Base-by-base conservation (phyloP, 1,140 invertebrate species). In the Fopius arisanus region DNA sequence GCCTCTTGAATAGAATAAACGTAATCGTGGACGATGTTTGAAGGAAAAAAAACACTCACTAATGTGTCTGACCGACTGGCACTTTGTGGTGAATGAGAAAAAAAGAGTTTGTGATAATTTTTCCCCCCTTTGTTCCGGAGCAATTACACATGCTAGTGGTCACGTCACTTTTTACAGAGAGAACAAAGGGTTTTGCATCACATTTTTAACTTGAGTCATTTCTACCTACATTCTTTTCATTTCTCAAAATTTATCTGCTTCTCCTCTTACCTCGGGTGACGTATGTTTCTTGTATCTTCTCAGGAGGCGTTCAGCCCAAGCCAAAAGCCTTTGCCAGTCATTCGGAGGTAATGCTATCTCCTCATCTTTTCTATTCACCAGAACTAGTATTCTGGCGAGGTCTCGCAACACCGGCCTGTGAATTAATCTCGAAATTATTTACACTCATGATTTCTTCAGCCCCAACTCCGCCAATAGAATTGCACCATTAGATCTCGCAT, bases 241-340 rank as follows among this genome's bases (percentile, higher is more conserved):
- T 59, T 40, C 28, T 75, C 19, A 75, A 29, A 73, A 69, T 41
- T 23, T 33, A 23, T 31, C 40, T 40, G 9, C 0, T 19, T 67
- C 5, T 66, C 10, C 51, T 43, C 78, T 85, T 78, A 89, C 89
- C 82, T 89, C 87, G 31, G 88, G 88, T 19, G 88, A 88, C 76
- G 89, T 90, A 78, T 92, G 91, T 69, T 92, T 89, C 78, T 92
- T 93, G 83, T 93, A 93, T 72, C 92, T 88, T 80, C 91, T 90
- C 28, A 94, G 84, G 51, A 93, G 90, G 84, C 93, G 89, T 79
- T 94, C 92, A 5, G 92, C 93, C 93, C 93, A 94, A 72, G 90
- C 91, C 43, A 93, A 89, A 2, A 94, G 87, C 70, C 92, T 89
- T 72, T 92, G 90, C 93, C 93, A 94, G 79, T 94, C 93, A n/a